Evolutionary conservation across 2,888 invertebrate genomes (phyloP).

Genomic region (Drepanosiphum platanoidis): DNA sequence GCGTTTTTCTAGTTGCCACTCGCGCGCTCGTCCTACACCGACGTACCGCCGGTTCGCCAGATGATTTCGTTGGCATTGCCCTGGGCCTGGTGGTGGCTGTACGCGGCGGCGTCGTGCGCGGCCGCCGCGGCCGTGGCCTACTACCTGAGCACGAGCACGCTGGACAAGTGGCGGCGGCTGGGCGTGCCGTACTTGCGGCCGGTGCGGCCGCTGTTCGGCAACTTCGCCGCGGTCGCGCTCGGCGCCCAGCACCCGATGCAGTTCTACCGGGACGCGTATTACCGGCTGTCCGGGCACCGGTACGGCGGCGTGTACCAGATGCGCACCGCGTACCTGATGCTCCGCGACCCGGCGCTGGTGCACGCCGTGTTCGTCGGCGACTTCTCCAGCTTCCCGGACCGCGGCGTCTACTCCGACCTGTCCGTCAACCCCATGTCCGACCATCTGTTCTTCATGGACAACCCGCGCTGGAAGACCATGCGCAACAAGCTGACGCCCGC

Average conservation of each 20-base stretch:
- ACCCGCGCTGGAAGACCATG: conserved; percentile 70
- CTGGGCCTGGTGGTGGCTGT: too few species aligned
- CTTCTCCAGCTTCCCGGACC: conserved; percentile 69
- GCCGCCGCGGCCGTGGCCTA: background rate
- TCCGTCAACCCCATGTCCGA: conserved; percentile 66
- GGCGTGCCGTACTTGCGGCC: background rate
- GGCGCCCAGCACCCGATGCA: background rate
- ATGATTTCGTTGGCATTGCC: too few species aligned
- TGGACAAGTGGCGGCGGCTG: background rate
- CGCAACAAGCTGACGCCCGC: conserved; percentile 70
- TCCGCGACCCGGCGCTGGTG: conserved; percentile 69
- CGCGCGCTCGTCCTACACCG: too few species aligned
- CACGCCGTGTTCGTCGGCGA: conserved; percentile 69
- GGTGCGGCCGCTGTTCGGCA: background rate
- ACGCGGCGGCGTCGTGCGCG: too few species aligned
- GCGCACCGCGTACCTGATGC: conserved; percentile 68
- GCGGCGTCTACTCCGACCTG: conserved; percentile 67
- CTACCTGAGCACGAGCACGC: background rate
- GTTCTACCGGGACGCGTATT: background rate
- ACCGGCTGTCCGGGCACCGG: background rate
- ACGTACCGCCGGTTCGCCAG: too few species aligned
- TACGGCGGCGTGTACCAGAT: conserved; percentile 70
- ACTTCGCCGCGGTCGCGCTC: background rate
- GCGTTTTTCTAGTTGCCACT: too few species aligned
- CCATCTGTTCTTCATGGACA: conserved; percentile 68